A percentile compares a stretch with the other conserved stretches of the same genome.
These are phyloP conservation scores for Cotesia vestalis DNA, from an alignment of 1,140 invertebrate species.

Conservation along the genomic window DNA sequence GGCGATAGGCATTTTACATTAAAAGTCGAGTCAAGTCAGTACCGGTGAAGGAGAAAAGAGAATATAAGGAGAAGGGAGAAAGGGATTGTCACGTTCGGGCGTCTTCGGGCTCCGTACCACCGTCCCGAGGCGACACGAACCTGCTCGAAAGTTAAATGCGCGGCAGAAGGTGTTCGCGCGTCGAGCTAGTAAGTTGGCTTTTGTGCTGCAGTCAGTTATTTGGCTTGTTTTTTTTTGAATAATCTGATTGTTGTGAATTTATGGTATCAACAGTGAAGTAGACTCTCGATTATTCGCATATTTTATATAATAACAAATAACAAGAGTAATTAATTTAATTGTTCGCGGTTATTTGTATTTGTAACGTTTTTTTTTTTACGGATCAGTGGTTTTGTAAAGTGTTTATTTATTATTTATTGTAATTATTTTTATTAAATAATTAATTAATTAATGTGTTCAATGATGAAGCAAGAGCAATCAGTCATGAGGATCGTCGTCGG, in stretches of 20 bases:
- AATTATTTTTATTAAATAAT: constrained; percentile 14
- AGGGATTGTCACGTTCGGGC: constrained; percentile 41
- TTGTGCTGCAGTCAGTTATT: constrained; percentile 42
- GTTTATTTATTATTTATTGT: constrained; percentile 24
- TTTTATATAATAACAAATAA: too few relatives aligned
- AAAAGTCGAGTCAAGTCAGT: too few relatives aligned
- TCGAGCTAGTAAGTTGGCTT: constrained; percentile 52
- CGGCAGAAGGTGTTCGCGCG: constrained; percentile 59
- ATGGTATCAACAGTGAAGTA: neutral
- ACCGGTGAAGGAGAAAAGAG: neutral
- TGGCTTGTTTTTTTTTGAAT: constrained; percentile 13
- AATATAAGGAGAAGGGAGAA: neutral
- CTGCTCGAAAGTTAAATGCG: constrained; percentile 51
- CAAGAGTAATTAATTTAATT: too few relatives aligned
- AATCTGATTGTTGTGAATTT: neutral
- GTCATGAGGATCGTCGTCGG: constrained; percentile 31
- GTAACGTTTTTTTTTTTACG: neutral
- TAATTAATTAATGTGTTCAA: constrained; percentile 40
- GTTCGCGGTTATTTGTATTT: too few relatives aligned
- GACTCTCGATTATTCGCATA: too few relatives aligned
- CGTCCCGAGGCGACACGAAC: constrained; percentile 50
- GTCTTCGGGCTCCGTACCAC: constrained; percentile 39
- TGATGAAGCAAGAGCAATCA: constrained; percentile 3
- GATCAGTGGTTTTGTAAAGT: constrained; percentile 3
- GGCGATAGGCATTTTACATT: neutral